phyloP scores from a whole-genome alignment of 2,888 invertebrate species.

The Sinohyriopsis cumingii region DNA sequence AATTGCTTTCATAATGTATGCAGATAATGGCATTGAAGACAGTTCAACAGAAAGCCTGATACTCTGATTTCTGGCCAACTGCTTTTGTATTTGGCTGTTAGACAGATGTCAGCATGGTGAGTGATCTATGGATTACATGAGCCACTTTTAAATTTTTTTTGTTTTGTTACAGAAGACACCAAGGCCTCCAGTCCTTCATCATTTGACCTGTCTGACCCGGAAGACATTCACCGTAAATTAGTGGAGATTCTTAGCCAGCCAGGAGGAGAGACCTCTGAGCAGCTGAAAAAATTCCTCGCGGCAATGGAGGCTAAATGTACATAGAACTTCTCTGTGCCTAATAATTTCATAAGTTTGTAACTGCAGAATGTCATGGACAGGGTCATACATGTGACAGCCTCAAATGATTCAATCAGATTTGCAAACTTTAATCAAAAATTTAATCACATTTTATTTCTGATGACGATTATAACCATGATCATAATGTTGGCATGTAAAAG shows the following conservation, averaged over 20 bases:
- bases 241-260: constrained; percentile 70
- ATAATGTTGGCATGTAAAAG: too few relatives aligned
- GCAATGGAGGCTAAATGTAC: constrained; percentile 64
- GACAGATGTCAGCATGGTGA: background rate
- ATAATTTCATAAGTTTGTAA: background rate
- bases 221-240: constrained; percentile 66
- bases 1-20: too few relatives aligned
- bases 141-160: background rate
- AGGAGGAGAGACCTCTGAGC: constrained; percentile 63
- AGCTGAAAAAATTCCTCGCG: constrained; percentile 66
- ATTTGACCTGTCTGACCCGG: constrained; percentile 67
- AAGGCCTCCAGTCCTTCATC: constrained; percentile 59
- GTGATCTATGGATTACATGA: background rate
- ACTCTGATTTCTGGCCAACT: background rate
- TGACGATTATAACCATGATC: too few relatives aligned
- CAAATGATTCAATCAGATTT: too few relatives aligned
- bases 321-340: constrained; percentile 6
- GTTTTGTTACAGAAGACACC: constrained; percentile 34
- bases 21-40: too few relatives aligned
- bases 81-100: background rate
- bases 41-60: background rate
- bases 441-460: too few relatives aligned
- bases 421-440: too few relatives aligned
- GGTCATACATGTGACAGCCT: too few relatives aligned
- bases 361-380: background rate